phyloP scores from a whole-genome alignment of 2,797 vertebrate species.

The Serranus cabrilla region DNA sequence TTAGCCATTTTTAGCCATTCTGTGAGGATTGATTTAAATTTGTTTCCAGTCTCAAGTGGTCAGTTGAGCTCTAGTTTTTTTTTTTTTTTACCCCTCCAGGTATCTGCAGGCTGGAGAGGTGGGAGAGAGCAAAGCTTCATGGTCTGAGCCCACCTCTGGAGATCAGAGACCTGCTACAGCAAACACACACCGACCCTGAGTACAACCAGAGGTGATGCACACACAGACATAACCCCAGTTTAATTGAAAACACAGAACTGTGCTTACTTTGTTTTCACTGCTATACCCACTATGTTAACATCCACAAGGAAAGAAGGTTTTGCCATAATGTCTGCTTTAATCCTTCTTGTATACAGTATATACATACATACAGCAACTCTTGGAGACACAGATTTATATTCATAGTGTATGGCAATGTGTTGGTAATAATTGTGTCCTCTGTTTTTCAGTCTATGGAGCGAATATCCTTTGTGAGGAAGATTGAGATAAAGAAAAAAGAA shows the following conservation, averaged over 20 bases:
- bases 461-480: constrained; percentile 80
- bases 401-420: no score
- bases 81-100: constrained; percentile 71
- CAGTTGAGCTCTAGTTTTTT: no score
- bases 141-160: constrained; percentile 86
- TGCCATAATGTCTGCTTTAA: no score
- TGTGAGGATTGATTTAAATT: no score
- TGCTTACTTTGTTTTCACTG: background rate
- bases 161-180: constrained; percentile 85
- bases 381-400: no score
- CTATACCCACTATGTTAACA: background rate
- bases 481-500: constrained; percentile 8
- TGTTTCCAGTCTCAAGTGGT: no score
- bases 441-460: constrained; percentile 84
- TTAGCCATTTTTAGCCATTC: no score
- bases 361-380: no score
- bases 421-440: constrained; percentile 40
- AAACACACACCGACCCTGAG: constrained; percentile 74
- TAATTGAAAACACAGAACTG: background rate
- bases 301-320: background rate
- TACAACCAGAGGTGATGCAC: constrained; percentile 64
- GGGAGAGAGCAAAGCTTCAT: constrained; percentile 89
- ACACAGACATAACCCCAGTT: constrained; percentile 10
- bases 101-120: constrained; percentile 90
- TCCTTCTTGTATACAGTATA: no score